Evolutionary conservation across 2,113 vertebrate species (phyloP).

Genomic region (Anhinga anhinga): DNA sequence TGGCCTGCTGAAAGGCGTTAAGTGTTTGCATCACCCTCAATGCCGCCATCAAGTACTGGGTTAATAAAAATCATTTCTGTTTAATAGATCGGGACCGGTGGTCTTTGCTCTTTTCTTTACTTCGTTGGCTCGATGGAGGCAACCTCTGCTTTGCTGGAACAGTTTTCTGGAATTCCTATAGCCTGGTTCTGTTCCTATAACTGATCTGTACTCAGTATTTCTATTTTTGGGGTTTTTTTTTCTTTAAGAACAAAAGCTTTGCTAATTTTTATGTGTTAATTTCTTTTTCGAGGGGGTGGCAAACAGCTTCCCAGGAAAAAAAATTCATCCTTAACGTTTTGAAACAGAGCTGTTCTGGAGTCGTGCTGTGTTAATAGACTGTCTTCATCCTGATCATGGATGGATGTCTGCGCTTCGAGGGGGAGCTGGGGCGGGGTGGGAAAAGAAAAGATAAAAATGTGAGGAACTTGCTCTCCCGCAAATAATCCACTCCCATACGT

Average conservation of each 20-base stretch:
- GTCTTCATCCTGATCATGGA: neutral
- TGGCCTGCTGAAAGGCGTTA: neutral
- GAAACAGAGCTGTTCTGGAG: neutral
- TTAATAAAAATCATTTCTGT: neutral
- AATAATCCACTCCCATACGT: conserved; percentile 52
- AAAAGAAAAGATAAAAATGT: conserved; percentile 11
- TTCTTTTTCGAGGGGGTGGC: neutral
- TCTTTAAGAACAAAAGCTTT: neutral
- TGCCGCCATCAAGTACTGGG: neutral
- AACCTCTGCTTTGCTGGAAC: neutral
- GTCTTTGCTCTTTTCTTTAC: neutral
- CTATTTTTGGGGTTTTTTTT: neutral
- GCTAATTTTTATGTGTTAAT: neutral
- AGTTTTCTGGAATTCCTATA: neutral
- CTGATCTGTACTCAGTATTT: neutral
- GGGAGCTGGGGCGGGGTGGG: neutral
- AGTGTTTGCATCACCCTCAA: neutral
- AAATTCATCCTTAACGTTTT: neutral
- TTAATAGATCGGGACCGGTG: neutral
- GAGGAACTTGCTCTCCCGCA: conserved; percentile 31
- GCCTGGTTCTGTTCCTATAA: fast-evolving
- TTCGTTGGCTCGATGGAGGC: neutral
- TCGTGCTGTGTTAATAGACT: neutral
- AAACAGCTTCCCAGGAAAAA: neutral
- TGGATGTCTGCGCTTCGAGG: neutral